Base-by-base conservation (phyloP, 1,140 invertebrate genomes). In the Zaprionus lachaisei region DNA sequence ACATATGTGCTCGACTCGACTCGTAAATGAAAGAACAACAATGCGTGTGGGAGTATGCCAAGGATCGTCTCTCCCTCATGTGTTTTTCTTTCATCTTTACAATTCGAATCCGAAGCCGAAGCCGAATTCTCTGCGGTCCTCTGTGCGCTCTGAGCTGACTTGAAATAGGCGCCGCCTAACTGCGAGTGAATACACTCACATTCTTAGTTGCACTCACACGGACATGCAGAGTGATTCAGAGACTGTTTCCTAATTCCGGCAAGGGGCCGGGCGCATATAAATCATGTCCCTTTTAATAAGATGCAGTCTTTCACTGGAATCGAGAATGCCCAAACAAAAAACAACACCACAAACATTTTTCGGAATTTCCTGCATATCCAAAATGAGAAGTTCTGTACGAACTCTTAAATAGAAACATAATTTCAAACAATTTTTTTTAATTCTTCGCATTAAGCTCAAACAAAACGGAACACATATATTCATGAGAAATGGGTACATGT, bases 21-120 rank as follows among this genome's bases (percentile, higher is more conserved):
- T 67, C 70, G 34, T 77, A 77, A 77, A 77, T 77, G 51, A 73
- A 77, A 57, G 56, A 60, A 73, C 66, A 77, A 77, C 63, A 73
- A 68, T 68, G 70, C 63, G 58, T 62, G 75, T 77, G 70, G 70
- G 75, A 68, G 70, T 67, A 51, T 20, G 63, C 57, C 22, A 20
- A 67, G 70, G 62, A 72, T 62, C 41, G 20, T 22, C 11, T 51
- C 20, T 51, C 11, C 20, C 47, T 24, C 2, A 56, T 62, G 51
- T 73, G 70, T 56, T 67, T 44, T 71, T 60, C 70, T 77, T 73
- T 77, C 68, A 63, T 58, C 41, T 64, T 24, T 26, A 20, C 24
- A 60, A 44, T 24, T 47, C 54, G 54, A 28, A 15, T 31, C 41
- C 12, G n/a, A 38, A 38, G 37, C 14, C 37, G n/a, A 44, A 44